Evolutionary conservation across 2,113 vertebrate genomes (phyloP).

Genomic region (Acanthisitta chloris): DNA sequence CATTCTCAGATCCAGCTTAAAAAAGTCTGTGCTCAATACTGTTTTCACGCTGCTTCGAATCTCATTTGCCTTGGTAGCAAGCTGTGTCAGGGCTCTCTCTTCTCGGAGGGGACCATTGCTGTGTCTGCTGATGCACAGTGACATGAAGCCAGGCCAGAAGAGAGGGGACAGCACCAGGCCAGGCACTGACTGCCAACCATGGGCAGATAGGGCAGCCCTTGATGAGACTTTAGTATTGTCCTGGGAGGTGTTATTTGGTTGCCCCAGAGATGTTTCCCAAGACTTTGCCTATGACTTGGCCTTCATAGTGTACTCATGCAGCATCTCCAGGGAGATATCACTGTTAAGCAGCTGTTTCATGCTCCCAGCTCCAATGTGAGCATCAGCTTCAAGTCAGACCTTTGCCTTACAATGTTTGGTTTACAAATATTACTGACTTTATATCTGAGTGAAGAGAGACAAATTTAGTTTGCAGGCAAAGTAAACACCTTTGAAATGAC

Average conservation of each 20-base stretch:
- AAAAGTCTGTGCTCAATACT: neutral
- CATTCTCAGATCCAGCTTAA: neutral
- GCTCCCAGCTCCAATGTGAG: neutral
- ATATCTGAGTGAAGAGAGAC: conserved; percentile 29
- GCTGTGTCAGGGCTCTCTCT: neutral
- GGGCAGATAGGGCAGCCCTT: neutral
- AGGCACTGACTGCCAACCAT: neutral
- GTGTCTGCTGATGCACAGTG: neutral
- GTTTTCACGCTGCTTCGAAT: neutral
- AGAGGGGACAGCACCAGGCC: neutral
- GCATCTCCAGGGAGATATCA: neutral
- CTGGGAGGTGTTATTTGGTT: neutral
- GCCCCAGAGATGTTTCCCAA: neutral
- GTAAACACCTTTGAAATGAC: conserved; percentile 64
- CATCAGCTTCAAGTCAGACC: conserved; percentile 1
- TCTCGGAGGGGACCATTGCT: neutral
- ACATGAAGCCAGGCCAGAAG: neutral
- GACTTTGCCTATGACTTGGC: neutral
- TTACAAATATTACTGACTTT: conserved; percentile 32
- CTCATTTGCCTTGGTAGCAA: neutral
- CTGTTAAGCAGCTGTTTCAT: neutral
- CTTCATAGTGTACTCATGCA: neutral
- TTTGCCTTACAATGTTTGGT: neutral
- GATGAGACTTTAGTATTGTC: neutral
- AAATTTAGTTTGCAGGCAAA: conserved; percentile 45